Base-by-base conservation (phyloP, 2,888 invertebrate species). In the Ethmia dodecea region DNA sequence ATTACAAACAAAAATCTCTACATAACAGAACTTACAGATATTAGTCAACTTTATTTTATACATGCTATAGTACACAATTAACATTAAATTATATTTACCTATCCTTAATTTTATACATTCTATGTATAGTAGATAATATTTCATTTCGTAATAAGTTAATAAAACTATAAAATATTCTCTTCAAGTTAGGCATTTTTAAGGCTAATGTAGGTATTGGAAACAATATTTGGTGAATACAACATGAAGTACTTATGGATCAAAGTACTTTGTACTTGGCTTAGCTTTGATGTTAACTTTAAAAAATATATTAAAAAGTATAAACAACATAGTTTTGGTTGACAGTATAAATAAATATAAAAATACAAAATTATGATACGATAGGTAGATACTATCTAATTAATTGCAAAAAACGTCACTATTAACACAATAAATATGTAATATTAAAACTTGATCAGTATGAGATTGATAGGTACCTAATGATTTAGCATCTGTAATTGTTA, bases 1-100 rank as follows among this genome's bases (percentile, higher is more conserved):
- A 80, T 83, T 84, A 83, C 84, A 86, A 86, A 86, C 81, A 83
- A 86, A 84, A 84, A 81, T 77, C 78, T 83, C 83, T 84, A 84
- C 84, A 86, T 83, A 86, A 86, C 84, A 86, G 76, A 84, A 86
- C 86, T 86, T 86, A 86, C 69, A 74, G 65, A 77, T 78, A 84
- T 84, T 84, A 86, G 81, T 86, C 83, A 86, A 84, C 84, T 84
- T 84, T 80, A 79, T 78, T 78, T 26, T 83, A 81, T 83, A 86
- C 81, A 84, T 71, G 74, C 72, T 81, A 81, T 81, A 67, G 69
- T 84, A 84, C 83, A 83, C 69, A 74, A 84, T 81, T 74, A 83
- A 84, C 83, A 78, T 79, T 63, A 73, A n/a, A n/a, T n/a, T n/a
- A 76, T 77, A 76, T 78, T 80, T 63, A 71, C 76, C 74, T 84